phyloP scores from a whole-genome alignment of 2,888 invertebrate species.

The Carpatolechia fugitivella region DNA sequence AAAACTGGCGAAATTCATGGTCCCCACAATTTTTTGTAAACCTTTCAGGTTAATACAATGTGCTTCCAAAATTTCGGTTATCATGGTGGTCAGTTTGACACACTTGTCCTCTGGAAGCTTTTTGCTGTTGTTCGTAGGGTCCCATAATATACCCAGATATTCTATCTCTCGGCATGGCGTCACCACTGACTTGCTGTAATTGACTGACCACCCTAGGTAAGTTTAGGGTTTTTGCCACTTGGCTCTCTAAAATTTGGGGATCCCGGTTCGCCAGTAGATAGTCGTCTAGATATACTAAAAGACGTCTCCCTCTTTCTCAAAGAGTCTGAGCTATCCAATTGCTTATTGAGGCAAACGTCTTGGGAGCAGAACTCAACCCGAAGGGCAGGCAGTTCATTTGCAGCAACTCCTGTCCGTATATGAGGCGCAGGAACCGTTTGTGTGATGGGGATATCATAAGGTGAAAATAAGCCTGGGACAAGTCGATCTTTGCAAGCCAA shows the following conservation, averaged over 20 bases:
- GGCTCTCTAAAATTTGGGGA: not conserved
- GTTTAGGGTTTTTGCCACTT: slow-evolving; percentile 9
- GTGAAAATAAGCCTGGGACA: slow-evolving; percentile 25
- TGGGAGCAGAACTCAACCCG: slow-evolving; percentile 25
- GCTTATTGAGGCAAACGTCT: slow-evolving; percentile 20
- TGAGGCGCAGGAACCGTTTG: slow-evolving; percentile 21
- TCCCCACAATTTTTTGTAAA: not conserved
- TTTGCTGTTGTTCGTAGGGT: not conserved
- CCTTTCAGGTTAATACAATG: not conserved
- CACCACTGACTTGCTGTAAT: slow-evolving; percentile 22
- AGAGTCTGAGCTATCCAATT: slow-evolving; percentile 26
- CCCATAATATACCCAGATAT: slow-evolving; percentile 3
- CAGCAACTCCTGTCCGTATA: slow-evolving; percentile 17
- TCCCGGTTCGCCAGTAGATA: slow-evolving; percentile 24
- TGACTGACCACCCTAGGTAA: slow-evolving; percentile 24
- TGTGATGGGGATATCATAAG: slow-evolving; percentile 14
- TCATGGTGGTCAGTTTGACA: not conserved
- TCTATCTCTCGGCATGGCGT: slow-evolving; percentile 13
- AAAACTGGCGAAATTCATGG: not conserved
- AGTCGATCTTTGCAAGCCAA: slow-evolving; percentile 21
- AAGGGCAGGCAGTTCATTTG: slow-evolving; percentile 28
- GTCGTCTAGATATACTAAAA: slow-evolving; percentile 27
- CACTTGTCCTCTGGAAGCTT: not conserved
- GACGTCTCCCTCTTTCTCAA: slow-evolving; percentile 16
- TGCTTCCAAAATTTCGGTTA: not conserved